Conservation (phyloP, 2,888 invertebrate species). For the Strigamia transsilvanica region DNA sequence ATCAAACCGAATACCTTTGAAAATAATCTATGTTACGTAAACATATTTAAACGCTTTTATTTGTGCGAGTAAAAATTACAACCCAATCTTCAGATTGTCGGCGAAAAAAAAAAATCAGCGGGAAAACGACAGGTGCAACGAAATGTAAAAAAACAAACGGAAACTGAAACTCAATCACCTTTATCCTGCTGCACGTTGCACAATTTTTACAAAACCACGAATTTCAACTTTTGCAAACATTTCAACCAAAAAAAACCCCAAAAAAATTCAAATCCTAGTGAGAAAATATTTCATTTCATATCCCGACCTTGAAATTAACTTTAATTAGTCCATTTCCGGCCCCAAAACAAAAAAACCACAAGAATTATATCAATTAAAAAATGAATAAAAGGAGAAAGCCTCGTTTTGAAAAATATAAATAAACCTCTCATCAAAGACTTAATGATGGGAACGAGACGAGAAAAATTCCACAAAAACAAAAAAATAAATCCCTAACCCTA, state of each 20-base stretch:
- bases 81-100: neutral
- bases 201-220: neutral
- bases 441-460: neutral
- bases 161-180: neutral
- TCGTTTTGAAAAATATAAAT: neutral
- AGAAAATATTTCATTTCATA: neutral
- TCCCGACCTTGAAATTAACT: conserved; percentile 26
- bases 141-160: neutral
- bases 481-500: neutral
- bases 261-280: neutral
- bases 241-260: neutral
- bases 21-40: neutral
- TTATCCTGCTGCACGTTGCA: neutral
- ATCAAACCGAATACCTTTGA: neutral
- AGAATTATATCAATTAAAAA: conserved; percentile 18
- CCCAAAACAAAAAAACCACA: neutral
- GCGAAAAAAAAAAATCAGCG: neutral
- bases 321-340: conserved; percentile 22
- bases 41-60: neutral
- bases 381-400: neutral
- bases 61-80: neutral
- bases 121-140: neutral
- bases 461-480: neutral
- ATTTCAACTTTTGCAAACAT: neutral
- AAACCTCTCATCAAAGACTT: neutral